phyloP scores from a whole-genome alignment of 2,888 invertebrate species.

The Dorcus hopei region DNA sequence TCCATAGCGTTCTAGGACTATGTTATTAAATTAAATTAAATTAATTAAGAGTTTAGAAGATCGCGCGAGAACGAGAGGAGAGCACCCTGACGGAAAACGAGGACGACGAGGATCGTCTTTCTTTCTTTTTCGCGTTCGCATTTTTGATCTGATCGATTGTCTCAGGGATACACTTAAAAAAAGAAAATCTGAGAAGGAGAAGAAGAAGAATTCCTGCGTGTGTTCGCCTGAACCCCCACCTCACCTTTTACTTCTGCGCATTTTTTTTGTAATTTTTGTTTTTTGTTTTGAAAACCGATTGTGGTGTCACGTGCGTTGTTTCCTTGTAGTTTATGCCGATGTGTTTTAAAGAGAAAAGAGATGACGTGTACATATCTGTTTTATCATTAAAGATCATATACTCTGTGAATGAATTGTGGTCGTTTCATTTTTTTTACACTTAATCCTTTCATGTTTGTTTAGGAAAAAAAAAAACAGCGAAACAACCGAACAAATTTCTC shows the following conservation, averaged over 20 bases:
- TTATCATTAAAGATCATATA: slow-evolving; percentile 29
- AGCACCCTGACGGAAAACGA: not conserved
- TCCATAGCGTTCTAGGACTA: slow-evolving; percentile 19
- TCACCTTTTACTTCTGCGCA: no score
- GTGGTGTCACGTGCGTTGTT: not conserved
- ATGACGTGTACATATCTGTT: slow-evolving; percentile 31
- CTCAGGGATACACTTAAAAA: slow-evolving; percentile 34
- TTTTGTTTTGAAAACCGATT: not conserved
- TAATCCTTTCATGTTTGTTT: not conserved
- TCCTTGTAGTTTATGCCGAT: not conserved
- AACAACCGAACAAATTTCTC: no score
- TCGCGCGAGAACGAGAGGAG: slow-evolving; percentile 7
- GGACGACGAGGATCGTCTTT: not conserved
- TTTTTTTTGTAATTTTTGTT: not conserved
- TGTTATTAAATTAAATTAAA: slow-evolving; percentile 4
- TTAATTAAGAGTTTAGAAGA: slow-evolving; percentile 9
- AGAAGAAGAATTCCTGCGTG: not conserved
- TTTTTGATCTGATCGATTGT: slow-evolving; percentile 34
- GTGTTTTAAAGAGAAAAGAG: slow-evolving; percentile 17
- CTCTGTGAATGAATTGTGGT: slow-evolving; percentile 18
- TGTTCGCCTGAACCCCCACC: not conserved
- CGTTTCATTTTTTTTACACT: slow-evolving; percentile 10
- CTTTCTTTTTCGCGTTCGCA: no score
- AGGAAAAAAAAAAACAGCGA: no score
- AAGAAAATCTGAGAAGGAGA: no score